Conservation (phyloP, 2,113 vertebrate genomes). For the Phalacrocorax pelagicus region DNA sequence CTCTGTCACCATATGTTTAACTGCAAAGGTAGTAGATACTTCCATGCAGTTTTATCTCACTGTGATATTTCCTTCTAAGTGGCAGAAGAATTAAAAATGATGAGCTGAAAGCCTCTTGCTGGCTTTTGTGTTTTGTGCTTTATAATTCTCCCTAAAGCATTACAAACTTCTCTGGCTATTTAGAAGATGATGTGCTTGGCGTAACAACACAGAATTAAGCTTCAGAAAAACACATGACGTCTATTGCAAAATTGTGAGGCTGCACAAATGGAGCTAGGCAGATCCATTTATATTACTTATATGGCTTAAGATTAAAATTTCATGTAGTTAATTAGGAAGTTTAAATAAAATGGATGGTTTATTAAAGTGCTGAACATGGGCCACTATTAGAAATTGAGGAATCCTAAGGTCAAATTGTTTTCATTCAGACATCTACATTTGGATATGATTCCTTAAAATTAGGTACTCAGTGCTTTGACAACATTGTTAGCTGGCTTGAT, state of each 20-base stretch:
- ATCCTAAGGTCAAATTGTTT: not conserved
- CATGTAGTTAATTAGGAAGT: not conserved
- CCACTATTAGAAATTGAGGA: not conserved
- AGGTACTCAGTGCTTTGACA: not conserved
- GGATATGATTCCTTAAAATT: not conserved
- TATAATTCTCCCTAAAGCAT: not conserved
- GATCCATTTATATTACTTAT: fast-evolving
- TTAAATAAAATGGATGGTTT: not conserved
- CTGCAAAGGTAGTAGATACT: not conserved
- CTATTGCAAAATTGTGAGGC: not conserved
- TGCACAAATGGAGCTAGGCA: not conserved
- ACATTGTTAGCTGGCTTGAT: not conserved
- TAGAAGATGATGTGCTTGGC: not conserved
- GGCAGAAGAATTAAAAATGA: not conserved
- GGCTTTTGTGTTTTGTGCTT: not conserved
- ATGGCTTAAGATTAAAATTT: not conserved
- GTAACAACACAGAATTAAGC: not conserved
- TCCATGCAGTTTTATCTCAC: not conserved
- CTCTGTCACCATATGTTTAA: not conserved
- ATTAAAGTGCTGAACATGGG: not conserved
- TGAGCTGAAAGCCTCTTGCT: not conserved
- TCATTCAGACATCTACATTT: not conserved
- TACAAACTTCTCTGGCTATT: not conserved
- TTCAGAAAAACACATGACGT: not conserved
- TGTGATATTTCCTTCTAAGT: not conserved